A percentile compares a stretch with the other conserved stretches of the same genome.
These are phyloP conservation scores for Drosophila hawaiiensis DNA, from an alignment of 2,888 invertebrate genomes.

Conservation along the genomic window DNA sequence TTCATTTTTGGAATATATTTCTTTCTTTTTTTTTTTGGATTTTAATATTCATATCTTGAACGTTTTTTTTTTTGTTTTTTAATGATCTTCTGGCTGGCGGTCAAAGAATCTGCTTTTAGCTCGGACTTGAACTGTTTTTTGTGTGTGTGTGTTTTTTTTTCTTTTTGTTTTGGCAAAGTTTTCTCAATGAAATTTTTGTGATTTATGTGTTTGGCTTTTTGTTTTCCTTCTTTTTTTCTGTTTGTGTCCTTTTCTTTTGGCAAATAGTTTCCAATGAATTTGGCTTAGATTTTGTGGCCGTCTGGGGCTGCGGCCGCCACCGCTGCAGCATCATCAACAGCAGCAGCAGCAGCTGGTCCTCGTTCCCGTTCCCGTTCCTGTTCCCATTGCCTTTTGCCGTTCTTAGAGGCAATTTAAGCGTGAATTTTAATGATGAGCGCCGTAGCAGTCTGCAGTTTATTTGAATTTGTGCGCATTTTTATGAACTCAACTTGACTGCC, in stretches of 20 bases:
- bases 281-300: slow-evolving; percentile 64
- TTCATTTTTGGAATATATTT: slow-evolving; percentile 24
- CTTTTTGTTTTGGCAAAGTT: slow-evolving; percentile 58
- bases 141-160: slow-evolving; percentile 5
- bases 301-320: slow-evolving; percentile 21
- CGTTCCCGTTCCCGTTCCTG: slow-evolving; percentile 15
- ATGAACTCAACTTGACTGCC: slow-evolving; percentile 52
- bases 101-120: slow-evolving; percentile 63
- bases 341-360: slow-evolving; percentile 43
- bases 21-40: slow-evolving; percentile 52
- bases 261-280: slow-evolving; percentile 83
- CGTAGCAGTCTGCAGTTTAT: slow-evolving; percentile 74
- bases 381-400: slow-evolving; percentile 9
- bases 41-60: slow-evolving; percentile 79
- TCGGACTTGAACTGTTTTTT: slow-evolving; percentile 45
- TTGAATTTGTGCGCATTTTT: slow-evolving; percentile 70
- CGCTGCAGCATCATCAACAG: slow-evolving; percentile 30
- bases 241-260: slow-evolving; percentile 62
- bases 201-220: slow-evolving; percentile 77
- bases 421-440: slow-evolving; percentile 81
- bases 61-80: slow-evolving; percentile 40
- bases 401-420: slow-evolving; percentile 74
- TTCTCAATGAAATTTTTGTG: slow-evolving; percentile 82
- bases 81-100: slow-evolving; percentile 74
- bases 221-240: slow-evolving; percentile 30